phyloP scores from a whole-genome alignment of 2,888 invertebrate genomes.

The Agonopterix alstromeriana region DNA sequence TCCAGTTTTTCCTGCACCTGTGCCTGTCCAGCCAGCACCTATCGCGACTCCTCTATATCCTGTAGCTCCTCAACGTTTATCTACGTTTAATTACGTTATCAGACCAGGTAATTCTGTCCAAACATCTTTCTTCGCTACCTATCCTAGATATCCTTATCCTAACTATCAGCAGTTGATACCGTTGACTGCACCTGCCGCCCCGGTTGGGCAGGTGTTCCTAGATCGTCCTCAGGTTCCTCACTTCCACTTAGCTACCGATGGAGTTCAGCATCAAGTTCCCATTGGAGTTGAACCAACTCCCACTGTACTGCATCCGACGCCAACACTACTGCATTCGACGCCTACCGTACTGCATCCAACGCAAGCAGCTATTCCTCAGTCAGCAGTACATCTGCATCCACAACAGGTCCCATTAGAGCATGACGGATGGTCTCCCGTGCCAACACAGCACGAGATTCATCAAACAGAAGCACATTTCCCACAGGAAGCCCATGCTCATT shows the following conservation, averaged over 20 bases:
- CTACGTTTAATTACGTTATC: slow-evolving; percentile 56
- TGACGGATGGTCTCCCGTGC: slow-evolving; percentile 65
- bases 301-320: slow-evolving; percentile 28
- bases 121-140: slow-evolving; percentile 61
- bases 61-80: slow-evolving; percentile 36
- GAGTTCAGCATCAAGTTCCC: slow-evolving; percentile 17
- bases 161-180: slow-evolving; percentile 44
- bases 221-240: slow-evolving; percentile 44
- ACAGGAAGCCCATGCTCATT: slow-evolving; percentile 4
- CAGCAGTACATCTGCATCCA: slow-evolving; percentile 2
- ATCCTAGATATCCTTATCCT: slow-evolving; percentile 57
- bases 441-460: slow-evolving; percentile 21
- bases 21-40: slow-evolving; percentile 35
- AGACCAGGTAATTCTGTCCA: slow-evolving; percentile 65
- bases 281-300: slow-evolving; percentile 13
- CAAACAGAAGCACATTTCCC: slow-evolving; percentile 5
- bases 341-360: slow-evolving; percentile 19
- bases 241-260: slow-evolving; percentile 31
- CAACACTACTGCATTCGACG: slow-evolving; percentile 28
- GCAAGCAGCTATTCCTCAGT: slow-evolving; percentile 21
- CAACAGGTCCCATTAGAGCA: slow-evolving; percentile 41
- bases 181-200: slow-evolving; percentile 15
- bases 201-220: slow-evolving; percentile 28
- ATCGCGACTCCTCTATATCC: slow-evolving; percentile 13
- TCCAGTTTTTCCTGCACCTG: slow-evolving; percentile 34